Conservation (phyloP, 2,113 vertebrate species). For the Labeo catla region DNA sequence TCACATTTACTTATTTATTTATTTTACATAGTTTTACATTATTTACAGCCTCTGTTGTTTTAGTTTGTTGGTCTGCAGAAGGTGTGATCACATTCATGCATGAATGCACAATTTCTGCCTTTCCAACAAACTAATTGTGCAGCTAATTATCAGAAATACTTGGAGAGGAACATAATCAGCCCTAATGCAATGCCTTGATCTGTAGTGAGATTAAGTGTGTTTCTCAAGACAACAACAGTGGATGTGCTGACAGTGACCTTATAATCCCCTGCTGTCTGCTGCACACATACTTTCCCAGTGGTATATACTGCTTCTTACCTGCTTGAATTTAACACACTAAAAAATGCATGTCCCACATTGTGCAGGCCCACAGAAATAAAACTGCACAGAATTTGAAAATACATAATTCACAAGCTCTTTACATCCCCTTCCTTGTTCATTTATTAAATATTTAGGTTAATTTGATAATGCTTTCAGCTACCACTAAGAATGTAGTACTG, state of each 20-base stretch:
- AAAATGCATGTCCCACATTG: not conserved
- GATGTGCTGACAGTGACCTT: not conserved
- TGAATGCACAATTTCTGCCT: not conserved
- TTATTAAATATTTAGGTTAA: not conserved
- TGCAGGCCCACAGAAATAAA: not conserved
- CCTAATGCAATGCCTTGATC: not conserved
- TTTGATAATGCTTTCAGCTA: not conserved
- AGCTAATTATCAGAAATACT: not conserved
- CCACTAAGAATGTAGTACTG: not conserved
- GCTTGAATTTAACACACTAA: not conserved
- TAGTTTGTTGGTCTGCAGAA: not conserved
- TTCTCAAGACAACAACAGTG: constrained; percentile 9
- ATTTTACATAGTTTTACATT: no score
- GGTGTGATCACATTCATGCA: not conserved
- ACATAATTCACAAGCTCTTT: not conserved
- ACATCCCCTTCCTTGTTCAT: not conserved
- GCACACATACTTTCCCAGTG: not conserved
- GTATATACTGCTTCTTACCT: not conserved
- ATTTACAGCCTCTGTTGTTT: not conserved
- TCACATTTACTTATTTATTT: no score
- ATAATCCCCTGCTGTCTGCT: not conserved
- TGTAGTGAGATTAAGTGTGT: constrained; percentile 5
- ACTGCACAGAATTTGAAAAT: not conserved
- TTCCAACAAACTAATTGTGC: not conserved
- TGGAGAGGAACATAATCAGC: not conserved